Conservation (phyloP, 2,888 invertebrate species). For the Clistopyga incitator region DNA sequence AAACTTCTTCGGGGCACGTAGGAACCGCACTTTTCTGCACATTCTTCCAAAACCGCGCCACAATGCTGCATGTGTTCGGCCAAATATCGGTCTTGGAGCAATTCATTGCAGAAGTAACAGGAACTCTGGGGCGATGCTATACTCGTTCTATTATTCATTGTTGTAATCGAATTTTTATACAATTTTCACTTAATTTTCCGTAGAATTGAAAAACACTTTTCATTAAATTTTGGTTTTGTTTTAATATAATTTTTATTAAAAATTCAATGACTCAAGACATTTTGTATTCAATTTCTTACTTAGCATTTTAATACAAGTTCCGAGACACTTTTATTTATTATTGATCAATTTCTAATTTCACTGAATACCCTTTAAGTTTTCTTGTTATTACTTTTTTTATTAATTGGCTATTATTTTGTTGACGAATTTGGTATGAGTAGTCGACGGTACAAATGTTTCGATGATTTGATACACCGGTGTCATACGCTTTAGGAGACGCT, state of each 20-base stretch:
- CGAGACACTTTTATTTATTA: too few relatives aligned
- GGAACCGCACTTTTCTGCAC: constrained; percentile 89
- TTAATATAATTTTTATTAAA: not conserved
- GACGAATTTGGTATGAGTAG: constrained; percentile 2
- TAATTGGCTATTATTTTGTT: not conserved
- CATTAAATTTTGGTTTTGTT: not conserved
- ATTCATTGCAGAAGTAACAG: constrained; percentile 81
- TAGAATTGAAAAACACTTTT: not conserved
- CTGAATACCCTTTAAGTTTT: not conserved
- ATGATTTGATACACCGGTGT: constrained; percentile 43
- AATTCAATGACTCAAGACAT: not conserved
- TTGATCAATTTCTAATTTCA: too few relatives aligned
- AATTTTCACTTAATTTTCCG: not conserved
- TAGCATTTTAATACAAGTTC: too few relatives aligned
- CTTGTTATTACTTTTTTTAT: not conserved
- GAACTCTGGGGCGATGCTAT: constrained; percentile 35
- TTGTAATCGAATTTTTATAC: not conserved
- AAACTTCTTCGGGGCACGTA: constrained; percentile 89
- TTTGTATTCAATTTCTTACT: not conserved
- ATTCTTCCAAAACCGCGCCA: constrained; percentile 90
- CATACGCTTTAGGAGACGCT: constrained; percentile 44
- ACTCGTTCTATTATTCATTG: constrained; percentile 32
- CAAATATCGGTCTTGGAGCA: constrained; percentile 74
- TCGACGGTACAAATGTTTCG: constrained; percentile 44
- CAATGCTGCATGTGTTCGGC: constrained; percentile 89